Evolutionary conservation across 2,113 vertebrate genomes (phyloP), one percentile per base, ranked within the genome.

Genomic region (Trichomycterus rosablanca): DNA sequence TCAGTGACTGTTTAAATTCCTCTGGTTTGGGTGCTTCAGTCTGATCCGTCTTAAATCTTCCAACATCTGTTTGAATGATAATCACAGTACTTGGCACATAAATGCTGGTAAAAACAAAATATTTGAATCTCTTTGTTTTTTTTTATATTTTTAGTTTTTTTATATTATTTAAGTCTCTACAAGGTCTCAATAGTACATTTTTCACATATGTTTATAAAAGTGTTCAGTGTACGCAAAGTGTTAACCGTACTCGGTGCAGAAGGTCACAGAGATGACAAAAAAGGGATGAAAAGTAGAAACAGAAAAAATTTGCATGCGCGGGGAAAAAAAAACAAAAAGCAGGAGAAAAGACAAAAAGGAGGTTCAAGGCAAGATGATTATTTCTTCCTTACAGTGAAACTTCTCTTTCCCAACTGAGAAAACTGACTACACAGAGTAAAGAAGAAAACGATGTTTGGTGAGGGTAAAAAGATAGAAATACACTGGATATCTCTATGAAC

Each of bases 81-180:
- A 78, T 86, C 85, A 87, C 85, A 87, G 85, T 87, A 87, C 87
- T 86, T 87, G 87, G 84, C 85, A 87, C 84, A 84, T 84, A 81
- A 86, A 87, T 87, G 85, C 85, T 86, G 84, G 84, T 87, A 86
- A 86, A 87, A 88, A 87, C 75, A 76, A 86, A 81, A 88, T 86
- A 85, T 85, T 83, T 84, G 81, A 87, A 85, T 83, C 81, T 84
- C 80, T 63, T 78, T 80, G 78, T 26, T 60, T 80, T 11, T 40
- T 40, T 40, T 15, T 40, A 35, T 8, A 35, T 35, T 11, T 8
- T 35, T 8, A 35, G 34, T 40, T 55, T 70, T 76, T 80, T 39
- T 44, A 26, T 15, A 28, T 80, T 79, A 80, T 85, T 86, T 79
- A 83, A 84, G 81, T 84, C 79, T 76, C 83, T 83, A 84, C 80